Conservation (phyloP, 2,888 invertebrate genomes). For the Drosophila koepferae region DNA sequence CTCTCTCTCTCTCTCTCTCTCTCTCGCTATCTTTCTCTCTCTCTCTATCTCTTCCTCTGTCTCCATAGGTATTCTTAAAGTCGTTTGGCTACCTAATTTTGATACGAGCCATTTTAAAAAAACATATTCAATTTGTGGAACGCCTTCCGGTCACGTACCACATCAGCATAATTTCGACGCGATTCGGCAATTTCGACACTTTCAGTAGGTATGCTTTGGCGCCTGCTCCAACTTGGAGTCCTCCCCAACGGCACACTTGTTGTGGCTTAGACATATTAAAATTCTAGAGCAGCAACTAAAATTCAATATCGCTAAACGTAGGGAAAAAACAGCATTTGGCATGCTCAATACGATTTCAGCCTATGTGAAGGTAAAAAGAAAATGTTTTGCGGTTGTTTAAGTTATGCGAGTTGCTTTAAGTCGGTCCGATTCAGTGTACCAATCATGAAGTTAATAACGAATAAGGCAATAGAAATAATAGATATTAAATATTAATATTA, state of each 20-base stretch:
- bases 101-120: neutral
- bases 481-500: neutral
- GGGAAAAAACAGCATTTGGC: neutral
- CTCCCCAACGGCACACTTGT: neutral
- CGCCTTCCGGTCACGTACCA: slow-evolving; percentile 44
- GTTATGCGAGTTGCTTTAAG: neutral
- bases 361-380: neutral
- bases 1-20: too few species aligned
- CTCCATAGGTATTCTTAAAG: neutral
- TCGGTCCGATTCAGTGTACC: neutral
- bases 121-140: slow-evolving; percentile 65
- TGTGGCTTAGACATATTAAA: slow-evolving; percentile 55
- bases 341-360: neutral
- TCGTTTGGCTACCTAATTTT: neutral
- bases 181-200: slow-evolving; percentile 73
- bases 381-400: neutral
- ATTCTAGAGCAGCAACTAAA: slow-evolving; percentile 66
- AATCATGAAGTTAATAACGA: neutral
- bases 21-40: too few species aligned
- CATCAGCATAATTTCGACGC: slow-evolving; percentile 72
- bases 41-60: too few species aligned
- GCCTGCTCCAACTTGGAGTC: neutral
- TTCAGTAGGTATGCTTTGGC: slow-evolving; percentile 27
- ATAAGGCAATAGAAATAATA: too few species aligned
- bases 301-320: slow-evolving; percentile 28